These are phyloP conservation scores for Lophotis ruficrista DNA, from an alignment of 2,113 vertebrate species.

Conservation along the genomic window DNA sequence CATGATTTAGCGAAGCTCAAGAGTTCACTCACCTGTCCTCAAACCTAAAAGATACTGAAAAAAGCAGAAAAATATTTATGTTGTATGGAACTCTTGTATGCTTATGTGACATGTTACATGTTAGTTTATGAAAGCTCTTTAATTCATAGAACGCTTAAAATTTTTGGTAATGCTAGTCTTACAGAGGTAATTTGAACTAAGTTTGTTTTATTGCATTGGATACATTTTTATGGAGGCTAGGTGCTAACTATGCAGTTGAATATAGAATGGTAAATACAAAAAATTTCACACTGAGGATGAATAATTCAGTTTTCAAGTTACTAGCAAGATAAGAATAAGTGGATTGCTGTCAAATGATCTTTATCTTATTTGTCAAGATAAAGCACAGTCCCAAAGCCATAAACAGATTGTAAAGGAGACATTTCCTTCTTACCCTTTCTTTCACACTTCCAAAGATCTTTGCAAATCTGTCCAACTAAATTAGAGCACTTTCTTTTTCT, in stretches of 20 bases:
- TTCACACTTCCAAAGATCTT: conserved; percentile 49
- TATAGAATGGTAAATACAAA: conserved; percentile 7
- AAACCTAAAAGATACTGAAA: neutral
- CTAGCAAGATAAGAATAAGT: conserved; percentile 30
- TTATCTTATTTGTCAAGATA: conserved; percentile 64
- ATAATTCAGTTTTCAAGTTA: conserved; percentile 54
- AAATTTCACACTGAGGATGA: conserved; percentile 24
- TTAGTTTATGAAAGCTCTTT: neutral
- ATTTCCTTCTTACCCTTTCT: conserved; percentile 24
- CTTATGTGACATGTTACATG: neutral
- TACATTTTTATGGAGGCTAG: neutral
- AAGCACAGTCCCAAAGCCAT: conserved; percentile 33
- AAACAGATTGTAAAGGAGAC: conserved; percentile 50
- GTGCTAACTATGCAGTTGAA: neutral
- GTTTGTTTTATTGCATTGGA: neutral
- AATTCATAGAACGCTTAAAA: neutral
- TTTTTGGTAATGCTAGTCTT: neutral
- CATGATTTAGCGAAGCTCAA: neutral
- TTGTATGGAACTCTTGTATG: neutral
- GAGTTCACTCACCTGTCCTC: neutral
- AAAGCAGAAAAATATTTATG: neutral
- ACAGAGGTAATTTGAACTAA: neutral
- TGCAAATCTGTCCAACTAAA: conserved; percentile 43
- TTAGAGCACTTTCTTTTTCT: neutral
- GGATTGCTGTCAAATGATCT: conserved; percentile 52